Evolutionary conservation across 2,113 vertebrate species (phyloP), one percentile per base, ranked within the genome.

Genomic region (Mastomys coucha): DNA sequence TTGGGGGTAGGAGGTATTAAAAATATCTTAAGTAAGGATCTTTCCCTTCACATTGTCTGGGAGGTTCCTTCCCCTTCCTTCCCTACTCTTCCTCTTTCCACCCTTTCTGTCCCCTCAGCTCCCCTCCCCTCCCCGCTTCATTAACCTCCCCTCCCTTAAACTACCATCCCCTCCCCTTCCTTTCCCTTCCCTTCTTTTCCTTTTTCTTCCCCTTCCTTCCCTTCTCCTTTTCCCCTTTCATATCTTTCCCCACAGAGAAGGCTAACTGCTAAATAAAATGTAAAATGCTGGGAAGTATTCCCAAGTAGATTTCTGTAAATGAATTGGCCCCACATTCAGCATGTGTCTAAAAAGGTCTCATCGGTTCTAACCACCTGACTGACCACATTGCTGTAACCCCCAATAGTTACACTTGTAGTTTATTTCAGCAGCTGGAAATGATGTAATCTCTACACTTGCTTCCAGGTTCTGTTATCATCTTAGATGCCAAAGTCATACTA

Each of bases 191-290:
- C 36, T 33, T 7, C 26, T 1, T 26, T 76, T 1, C 20, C 72
- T 19, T 42, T 0, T 5, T 3, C 11, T 77, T 2, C 7, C 16
- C 1, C 3, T 53, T 14, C 58, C 14, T 69, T 19, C 2, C 42
- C 9, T 39, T 22, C 19, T 4, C 7, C 19, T 24, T 24, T 63
- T 24, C 20, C 58, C 20, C 20, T 60, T 7, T 7, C 20, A 6
- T 22, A 5, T 28, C 12, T 80, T 60, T 60, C 19, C 36, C 12
- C 36, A 58, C 5, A 60, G 56, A 60, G 33, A 77, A n/a, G 82
- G 39, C 88, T 65, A 91, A 45, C 58, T 65, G 39, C 53, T 91
- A 33, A 75, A 92, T 53, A n/a, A 70, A 70, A 56, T 42, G n/a
- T 75, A 69, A 75, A 75, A 84, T 49, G 36, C 20, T 13, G 20